These are phyloP conservation scores for Ichneumon xanthorius DNA, from an alignment of 2,888 invertebrate species.

Conservation along the genomic window DNA sequence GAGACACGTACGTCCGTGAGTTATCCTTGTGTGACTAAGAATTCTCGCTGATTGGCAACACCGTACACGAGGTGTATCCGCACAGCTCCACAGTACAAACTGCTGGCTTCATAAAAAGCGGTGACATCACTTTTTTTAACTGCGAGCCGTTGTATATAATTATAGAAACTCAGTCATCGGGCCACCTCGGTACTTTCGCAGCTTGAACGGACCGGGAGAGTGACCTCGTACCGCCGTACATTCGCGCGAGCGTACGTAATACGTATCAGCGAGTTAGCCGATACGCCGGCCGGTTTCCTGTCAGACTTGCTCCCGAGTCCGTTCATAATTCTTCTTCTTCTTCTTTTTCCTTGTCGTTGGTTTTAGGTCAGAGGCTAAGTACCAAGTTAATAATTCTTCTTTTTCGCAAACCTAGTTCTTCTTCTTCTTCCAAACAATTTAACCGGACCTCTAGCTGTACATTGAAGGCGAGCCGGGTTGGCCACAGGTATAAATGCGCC, in stretches of 20 bases:
- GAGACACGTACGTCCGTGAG: neutral
- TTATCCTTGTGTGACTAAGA: conserved; percentile 37
- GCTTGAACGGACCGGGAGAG: conserved; percentile 28
- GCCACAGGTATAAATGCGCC: too few species aligned
- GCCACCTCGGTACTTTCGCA: conserved; percentile 14
- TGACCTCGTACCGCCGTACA: conserved; percentile 42
- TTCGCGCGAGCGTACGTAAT: neutral
- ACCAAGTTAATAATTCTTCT: too few species aligned
- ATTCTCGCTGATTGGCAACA: conserved; percentile 47
- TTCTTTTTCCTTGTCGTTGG: too few species aligned
- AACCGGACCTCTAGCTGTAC: too few species aligned
- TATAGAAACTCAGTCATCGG: conserved; percentile 81
- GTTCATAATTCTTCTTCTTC: too few species aligned
- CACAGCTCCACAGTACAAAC: conserved; percentile 41
- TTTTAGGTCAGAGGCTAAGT: too few species aligned
- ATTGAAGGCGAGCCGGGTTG: too few species aligned
- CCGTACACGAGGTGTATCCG: conserved; percentile 37
- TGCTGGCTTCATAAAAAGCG: conserved; percentile 69
- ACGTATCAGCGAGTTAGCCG: neutral
- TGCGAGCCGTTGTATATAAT: conserved; percentile 68
- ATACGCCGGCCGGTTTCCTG: neutral
- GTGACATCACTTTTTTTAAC: conserved; percentile 75
- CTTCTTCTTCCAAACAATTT: too few species aligned
- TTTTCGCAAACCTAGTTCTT: too few species aligned
- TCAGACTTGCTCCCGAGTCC: neutral